Percentiles rank a stretch among this genome's conserved stretches.
phyloP scores from a whole-genome alignment of 1,140 invertebrate genomes.

The roundworm (Caenorhabditis elegans) region DNA sequence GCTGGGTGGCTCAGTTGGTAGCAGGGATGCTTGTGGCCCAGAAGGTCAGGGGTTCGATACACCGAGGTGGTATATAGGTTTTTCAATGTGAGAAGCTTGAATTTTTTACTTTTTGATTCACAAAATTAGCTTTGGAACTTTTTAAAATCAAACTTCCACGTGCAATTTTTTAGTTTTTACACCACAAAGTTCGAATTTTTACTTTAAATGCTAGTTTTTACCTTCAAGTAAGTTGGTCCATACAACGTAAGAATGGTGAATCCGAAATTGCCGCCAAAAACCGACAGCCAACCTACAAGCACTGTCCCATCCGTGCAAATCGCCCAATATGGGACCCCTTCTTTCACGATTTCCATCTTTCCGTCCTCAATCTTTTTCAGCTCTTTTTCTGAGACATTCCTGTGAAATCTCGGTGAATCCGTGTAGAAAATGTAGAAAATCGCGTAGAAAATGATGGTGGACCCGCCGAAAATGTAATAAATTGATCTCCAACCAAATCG shows the following conservation, averaged over 20 bases:
- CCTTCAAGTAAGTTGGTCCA: slow-evolving; percentile 11
- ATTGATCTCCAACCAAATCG: not conserved
- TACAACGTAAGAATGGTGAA: not conserved
- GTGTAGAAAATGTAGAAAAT: not conserved
- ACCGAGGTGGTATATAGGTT: too few relatives aligned
- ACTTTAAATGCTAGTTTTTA: too few relatives aligned
- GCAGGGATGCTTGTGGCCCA: too few relatives aligned
- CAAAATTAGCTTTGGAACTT: too few relatives aligned
- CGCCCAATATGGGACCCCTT: not conserved
- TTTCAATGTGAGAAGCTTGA: too few relatives aligned
- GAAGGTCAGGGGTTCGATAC: too few relatives aligned
- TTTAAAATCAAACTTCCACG: too few relatives aligned
- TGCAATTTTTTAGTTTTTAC: too few relatives aligned
- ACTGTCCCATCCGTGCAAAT: not conserved
- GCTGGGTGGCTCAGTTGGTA: too few relatives aligned
- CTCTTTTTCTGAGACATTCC: not conserved
- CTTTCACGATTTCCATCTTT: not conserved
- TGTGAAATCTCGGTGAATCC: not conserved
- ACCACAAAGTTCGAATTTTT: too few relatives aligned
- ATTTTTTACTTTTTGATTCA: too few relatives aligned
- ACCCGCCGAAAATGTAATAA: not conserved
- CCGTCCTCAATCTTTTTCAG: not conserved
- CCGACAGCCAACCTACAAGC: not conserved
- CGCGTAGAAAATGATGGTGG: not conserved
- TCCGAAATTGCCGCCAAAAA: not conserved